Evolutionary conservation across 2,113 vertebrate genomes (phyloP), one percentile per base, ranked within the genome.

Genomic region (Poeciliopsis retropinna): DNA sequence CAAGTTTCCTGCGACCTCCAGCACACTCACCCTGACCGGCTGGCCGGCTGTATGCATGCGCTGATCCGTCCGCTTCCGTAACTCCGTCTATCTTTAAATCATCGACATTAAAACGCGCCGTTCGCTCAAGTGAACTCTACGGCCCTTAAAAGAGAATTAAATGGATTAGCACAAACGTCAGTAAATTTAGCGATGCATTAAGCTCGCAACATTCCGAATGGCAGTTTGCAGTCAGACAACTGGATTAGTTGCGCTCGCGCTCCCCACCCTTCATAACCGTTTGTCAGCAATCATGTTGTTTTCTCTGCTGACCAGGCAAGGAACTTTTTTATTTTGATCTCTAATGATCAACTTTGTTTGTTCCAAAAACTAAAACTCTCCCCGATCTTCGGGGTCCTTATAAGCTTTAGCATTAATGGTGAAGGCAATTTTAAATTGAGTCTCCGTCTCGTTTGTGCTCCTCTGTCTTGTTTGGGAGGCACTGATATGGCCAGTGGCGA

Each of bases 91-190:
- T 94, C 87, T 90, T 92, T 82, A 87, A 86, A 89, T 93, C 87
- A 87, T 93, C 91, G 88, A 84, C 89, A 89, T 91, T 91, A 76
- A 91, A 93, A 89, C 72, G 17, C 31, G 67, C 79, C 62, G 78
- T 82, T 93, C 90, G 78, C 79, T 92, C 91, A 92, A 88, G 90
- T 93, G 93, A 75, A 92, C 84, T 61, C 80, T 88, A 85, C 82
- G 73, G 83, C 90, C 88, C 88, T 93, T 90, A 91, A 93, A 92
- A 91, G 90, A 92, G 87, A 92, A 93, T 95, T 93, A 94, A 93
- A 90, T 86, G 80, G 87, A 95, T 95, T 94, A 94, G 87, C 54
- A 69, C 70, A 93, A 93, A 93, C 85, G 90, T 95, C 93, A 93
- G 89, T 94, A 92, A 82, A 88, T 87, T 80, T 88, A 88, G 85